phyloP scores from a whole-genome alignment of 2,888 invertebrate species.

The Palloptera scutellata region DNA sequence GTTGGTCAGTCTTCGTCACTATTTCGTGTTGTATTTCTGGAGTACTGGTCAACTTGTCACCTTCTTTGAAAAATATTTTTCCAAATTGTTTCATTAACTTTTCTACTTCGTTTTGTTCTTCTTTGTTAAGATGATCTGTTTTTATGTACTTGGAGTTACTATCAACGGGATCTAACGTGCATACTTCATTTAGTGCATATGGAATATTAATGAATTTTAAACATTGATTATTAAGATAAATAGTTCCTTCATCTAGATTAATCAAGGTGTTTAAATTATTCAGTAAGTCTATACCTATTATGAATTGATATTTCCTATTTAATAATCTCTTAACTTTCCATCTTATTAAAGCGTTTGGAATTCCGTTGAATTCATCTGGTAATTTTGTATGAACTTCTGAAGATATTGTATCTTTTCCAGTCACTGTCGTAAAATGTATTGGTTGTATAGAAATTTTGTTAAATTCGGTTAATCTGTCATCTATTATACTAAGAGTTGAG shows the following conservation, averaged over 20 bases:
- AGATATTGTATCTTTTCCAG: no score
- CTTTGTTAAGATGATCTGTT: conserved; percentile 20
- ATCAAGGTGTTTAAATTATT: conserved; percentile 14
- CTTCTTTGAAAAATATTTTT: conserved; percentile 19
- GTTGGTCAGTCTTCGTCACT: conserved; percentile 1
- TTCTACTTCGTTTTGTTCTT: conserved; percentile 13
- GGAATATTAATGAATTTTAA: neutral
- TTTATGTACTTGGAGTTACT: neutral
- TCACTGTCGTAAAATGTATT: no score
- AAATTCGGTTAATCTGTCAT: no score
- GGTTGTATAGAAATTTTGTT: no score
- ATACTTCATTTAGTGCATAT: conserved; percentile 4
- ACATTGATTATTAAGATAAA: conserved; percentile 15
- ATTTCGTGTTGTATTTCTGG: conserved; percentile 1
- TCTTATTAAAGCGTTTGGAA: conserved; percentile 12
- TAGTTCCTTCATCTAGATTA: conserved; percentile 11
- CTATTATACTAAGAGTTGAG: no score
- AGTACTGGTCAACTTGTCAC: conserved; percentile 1
- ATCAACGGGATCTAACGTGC: neutral
- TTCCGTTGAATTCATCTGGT: conserved; percentile 22
- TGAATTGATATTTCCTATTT: conserved; percentile 9
- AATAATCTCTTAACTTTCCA: conserved; percentile 23
- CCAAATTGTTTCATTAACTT: conserved; percentile 10
- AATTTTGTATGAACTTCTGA: conserved; percentile 9
- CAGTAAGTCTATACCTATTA: conserved; percentile 11